Evolutionary conservation across 2,888 invertebrate genomes (phyloP), one percentile per base, ranked within the genome.

Genomic region (Drosophila prostipennis): DNA sequence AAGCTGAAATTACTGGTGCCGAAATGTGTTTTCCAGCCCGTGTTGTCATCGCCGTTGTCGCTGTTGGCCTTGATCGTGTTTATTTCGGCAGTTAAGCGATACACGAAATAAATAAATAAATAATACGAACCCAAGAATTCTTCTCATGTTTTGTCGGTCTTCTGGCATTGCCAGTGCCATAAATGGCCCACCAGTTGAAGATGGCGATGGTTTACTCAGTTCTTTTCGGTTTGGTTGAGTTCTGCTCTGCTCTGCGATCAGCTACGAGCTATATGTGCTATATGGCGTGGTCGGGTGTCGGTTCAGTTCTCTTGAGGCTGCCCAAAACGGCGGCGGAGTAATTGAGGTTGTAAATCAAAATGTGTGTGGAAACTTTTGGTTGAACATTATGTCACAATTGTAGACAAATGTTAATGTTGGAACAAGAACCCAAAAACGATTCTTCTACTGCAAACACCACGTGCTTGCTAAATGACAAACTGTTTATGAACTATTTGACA

Each of bases 21-120:
- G 72, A 78, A 80, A 74, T 73, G 72, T 73, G 43, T 79, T 87
- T 77, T 87, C 82, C 87, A 87, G 76, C 77, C 74, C 68, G 74
- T 80, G 70, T 53, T 49, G 60, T 45, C 70, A 48, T 57, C 59
- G 65, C 19, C 60, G 40, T 32, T 52, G 57, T 68, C 72, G 70
- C 70, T 54, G 71, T 77, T 86, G 72, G 78, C 83, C 88, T 84
- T 88, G 84, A 80, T 80, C 84, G 77, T 86, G 76, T 83, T 88
- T 86, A 79, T 87, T 88, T 85, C 80, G 87, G 84, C 77, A 68
- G 78, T 76, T 78, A 70, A 74, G 69, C 74, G 56, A 75, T 64
- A 74, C 80, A 68, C 61, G 61, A 79, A 76, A 73, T 74, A 80
- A 74, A 81, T 71, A 78, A 77, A 74, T 72, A 69, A 78, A 79